phyloP scores from a whole-genome alignment of 2,797 vertebrate species.

The Zalophus californianus region DNA sequence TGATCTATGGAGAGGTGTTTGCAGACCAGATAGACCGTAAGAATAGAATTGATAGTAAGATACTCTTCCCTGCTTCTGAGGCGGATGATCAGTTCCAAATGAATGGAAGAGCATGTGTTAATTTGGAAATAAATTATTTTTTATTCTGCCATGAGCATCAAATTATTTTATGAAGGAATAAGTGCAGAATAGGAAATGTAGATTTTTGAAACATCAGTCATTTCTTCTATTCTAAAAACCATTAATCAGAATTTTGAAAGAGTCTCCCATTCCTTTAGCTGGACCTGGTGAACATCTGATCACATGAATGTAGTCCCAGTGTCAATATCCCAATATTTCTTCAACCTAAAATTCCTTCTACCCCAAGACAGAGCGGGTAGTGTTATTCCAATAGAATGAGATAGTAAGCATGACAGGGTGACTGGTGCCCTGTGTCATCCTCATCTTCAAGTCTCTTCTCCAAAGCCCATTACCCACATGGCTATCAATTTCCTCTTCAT shows the following conservation, averaged over 20 bases:
- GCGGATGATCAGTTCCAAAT: constrained; percentile 93
- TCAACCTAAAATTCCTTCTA: neutral
- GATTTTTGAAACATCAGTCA: neutral
- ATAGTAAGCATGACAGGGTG: neutral
- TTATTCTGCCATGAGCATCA: neutral
- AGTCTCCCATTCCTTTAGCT: neutral
- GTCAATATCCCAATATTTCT: neutral
- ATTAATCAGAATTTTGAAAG: neutral
- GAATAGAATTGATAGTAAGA: constrained; percentile 99
- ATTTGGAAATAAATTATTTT: constrained; percentile 82
- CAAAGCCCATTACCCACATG: neutral
- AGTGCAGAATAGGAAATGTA: neutral
- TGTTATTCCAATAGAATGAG: neutral
- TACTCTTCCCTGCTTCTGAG: constrained; percentile 96
- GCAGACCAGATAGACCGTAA: constrained; percentile 99
- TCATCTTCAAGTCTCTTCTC: neutral
- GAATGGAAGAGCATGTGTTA: constrained; percentile 77
- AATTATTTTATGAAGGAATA: constrained; percentile 25
- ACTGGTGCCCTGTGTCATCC: neutral
- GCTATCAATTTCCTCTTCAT: neutral
- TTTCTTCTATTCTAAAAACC: constrained; percentile 22
- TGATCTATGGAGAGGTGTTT: constrained; percentile 99
- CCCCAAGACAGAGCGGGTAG: neutral
- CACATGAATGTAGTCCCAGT: neutral
- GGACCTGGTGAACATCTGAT: neutral